Conservation (phyloP, 2,888 invertebrate species). For the Temnothorax unifasciatus region DNA sequence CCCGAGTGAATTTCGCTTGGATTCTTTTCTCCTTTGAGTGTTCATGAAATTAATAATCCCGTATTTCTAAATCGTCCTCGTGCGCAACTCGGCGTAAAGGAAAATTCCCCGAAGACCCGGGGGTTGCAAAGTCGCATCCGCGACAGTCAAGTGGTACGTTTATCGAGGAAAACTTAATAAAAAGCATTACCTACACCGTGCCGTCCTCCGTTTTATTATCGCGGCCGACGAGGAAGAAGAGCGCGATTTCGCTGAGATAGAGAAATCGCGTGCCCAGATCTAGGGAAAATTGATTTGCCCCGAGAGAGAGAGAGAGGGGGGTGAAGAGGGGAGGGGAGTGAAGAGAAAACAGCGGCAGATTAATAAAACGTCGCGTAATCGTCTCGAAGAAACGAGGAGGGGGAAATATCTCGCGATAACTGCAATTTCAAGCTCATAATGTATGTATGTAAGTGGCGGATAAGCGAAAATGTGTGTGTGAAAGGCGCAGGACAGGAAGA, state of each 20-base stretch:
- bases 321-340: too few relatives aligned
- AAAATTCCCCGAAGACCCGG: conserved; percentile 41
- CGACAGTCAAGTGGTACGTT: conserved; percentile 51
- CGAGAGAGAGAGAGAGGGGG: too few relatives aligned
- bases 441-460: conserved; percentile 54
- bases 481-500: conserved; percentile 6
- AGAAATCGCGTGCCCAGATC: conserved; percentile 34
- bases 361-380: conserved; percentile 49
- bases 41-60: conserved; percentile 57
- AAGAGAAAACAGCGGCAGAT: conserved; percentile 13
- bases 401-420: conserved; percentile 19
- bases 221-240: neutral
- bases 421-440: conserved; percentile 54
- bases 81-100: conserved; percentile 45
- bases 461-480: conserved; percentile 41
- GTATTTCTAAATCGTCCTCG: conserved; percentile 46
- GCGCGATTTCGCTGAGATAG: conserved; percentile 23
- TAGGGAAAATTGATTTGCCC: conserved; percentile 34
- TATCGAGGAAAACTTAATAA: conserved; percentile 53
- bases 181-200: conserved; percentile 43
- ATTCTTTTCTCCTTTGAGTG: conserved; percentile 49
- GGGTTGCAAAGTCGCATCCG: conserved; percentile 48
- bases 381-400: conserved; percentile 13
- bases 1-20: conserved; percentile 25
- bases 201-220: conserved; percentile 38